A percentile compares a stretch with the other conserved stretches of the same genome.
phyloP scores from a whole-genome alignment of 1,140 invertebrate genomes.

The Trypoxylus dichotomus region DNA sequence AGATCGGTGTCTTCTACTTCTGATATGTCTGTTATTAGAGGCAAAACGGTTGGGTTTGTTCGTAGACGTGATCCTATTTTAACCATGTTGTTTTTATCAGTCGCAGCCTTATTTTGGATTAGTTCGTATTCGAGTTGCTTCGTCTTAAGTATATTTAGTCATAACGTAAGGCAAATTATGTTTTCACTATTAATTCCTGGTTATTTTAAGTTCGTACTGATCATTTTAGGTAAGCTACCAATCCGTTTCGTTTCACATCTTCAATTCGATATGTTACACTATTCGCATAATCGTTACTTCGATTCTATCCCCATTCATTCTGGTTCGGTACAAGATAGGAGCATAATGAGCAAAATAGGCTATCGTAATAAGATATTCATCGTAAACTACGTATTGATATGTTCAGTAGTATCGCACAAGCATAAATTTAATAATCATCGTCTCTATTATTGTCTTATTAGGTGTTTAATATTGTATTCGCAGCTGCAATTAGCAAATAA shows the following conservation, averaged over 20 bases:
- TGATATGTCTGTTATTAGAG: neutral
- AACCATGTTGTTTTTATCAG: neutral
- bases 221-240: too few relatives aligned
- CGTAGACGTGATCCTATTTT: neutral
- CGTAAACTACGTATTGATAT: neutral
- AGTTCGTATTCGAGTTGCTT: neutral
- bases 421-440: neutral
- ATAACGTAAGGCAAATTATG: neutral
- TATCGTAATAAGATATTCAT: neutral
- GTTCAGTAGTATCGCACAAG: neutral
- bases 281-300: neutral
- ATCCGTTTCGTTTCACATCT: too few relatives aligned
- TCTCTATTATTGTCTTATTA: neutral
- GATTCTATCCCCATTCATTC: neutral
- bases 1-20: slow-evolving; percentile 1
- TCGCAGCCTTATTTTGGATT: neutral
- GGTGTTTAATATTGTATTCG: slow-evolving; percentile 14
- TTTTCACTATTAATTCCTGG: neutral
- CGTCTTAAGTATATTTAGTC: neutral
- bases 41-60: neutral
- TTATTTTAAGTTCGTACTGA: neutral
- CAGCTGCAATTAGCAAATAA: neutral
- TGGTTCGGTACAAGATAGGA: neutral
- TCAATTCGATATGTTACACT: too few relatives aligned
- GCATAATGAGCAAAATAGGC: neutral